A percentile compares a stretch with the other conserved stretches of the same genome.
These are phyloP conservation scores for Diglossa cyanea DNA, from an alignment of 2,797 vertebrate species.

Conservation along the genomic window DNA sequence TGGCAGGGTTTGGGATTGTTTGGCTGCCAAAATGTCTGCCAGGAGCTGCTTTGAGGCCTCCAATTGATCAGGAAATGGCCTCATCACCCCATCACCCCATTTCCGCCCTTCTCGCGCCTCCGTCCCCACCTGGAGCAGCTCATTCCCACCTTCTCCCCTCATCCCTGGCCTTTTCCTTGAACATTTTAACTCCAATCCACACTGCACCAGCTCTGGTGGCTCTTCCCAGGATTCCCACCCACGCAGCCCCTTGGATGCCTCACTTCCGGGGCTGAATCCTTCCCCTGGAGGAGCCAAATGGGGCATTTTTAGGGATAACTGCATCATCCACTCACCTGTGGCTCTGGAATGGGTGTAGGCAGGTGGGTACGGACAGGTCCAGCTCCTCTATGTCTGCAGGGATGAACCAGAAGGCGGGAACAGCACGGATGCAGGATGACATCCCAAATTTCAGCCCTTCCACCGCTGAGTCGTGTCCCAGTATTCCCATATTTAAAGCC, in stretches of 20 bases:
- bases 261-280: neutral
- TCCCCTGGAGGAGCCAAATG: neutral
- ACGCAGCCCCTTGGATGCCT: neutral
- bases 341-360: neutral
- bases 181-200: neutral
- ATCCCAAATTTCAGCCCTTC: neutral
- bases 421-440: fast-evolving
- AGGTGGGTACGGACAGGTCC: neutral
- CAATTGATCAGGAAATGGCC: fast-evolving
- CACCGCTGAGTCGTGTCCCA: fast-evolving
- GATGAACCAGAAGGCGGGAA: fast-evolving
- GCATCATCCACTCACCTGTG: neutral
- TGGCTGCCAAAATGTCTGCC: neutral
- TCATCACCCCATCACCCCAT: neutral
- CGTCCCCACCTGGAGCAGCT: neutral
- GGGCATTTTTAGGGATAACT: neutral
- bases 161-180: neutral
- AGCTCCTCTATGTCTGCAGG: neutral
- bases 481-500: fast-evolving
- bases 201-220: neutral
- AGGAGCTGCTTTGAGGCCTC: neutral
- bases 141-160: neutral
- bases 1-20: neutral
- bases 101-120: neutral
- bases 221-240: neutral